Evolutionary conservation across 2,888 invertebrate genomes (phyloP), one percentile per base, ranked within the genome.

Genomic region (Odontocolon sp.): DNA sequence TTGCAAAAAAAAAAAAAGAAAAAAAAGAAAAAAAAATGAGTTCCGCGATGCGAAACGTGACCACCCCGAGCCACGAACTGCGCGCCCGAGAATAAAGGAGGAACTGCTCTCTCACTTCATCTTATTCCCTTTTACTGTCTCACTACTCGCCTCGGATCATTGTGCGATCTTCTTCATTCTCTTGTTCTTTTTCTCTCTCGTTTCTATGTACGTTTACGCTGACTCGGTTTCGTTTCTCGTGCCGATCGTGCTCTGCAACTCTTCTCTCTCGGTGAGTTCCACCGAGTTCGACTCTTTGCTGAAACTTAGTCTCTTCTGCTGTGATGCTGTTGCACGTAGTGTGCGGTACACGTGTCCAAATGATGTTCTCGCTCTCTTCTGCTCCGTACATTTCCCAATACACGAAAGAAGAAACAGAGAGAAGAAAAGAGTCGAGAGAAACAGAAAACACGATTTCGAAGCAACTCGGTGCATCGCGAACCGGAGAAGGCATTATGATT

Each of bases 21-120:
- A n/a, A n/a, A n/a, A n/a, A 26, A 21, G 16, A 8, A 21, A 57
- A 69, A 64, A 68, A 59, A 56, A 31, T 42, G 54, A 54, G 61
- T 72, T 76, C 59, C 76, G 72, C 75, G 79, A 79, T 80, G 77
- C 77, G 73, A 79, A 79, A 79, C 79, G 79, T 79, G 80, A 81
- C 74, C 80, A 81, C 73, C 80, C 69, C 70, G 73, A 76, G 80
- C 77, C 77, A 81, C 77, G 79, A 79, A 75, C 69, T 64, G 52
- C 68, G 57, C 56, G 67, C 67, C 40, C 57, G 54, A 75, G 68
- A 68, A 77, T 74, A 63, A 74, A 45, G 59, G 61, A 68, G 59
- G 52, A 63, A 68, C 61, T 45, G 38, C 57, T 66, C 47, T 59
- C 33, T 8, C 50, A 45, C 26, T 28, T 11, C 42, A 23, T 14